These are phyloP conservation scores for Drosophila setifemur DNA, from an alignment of 1,140 invertebrate species.

Conservation along the genomic window DNA sequence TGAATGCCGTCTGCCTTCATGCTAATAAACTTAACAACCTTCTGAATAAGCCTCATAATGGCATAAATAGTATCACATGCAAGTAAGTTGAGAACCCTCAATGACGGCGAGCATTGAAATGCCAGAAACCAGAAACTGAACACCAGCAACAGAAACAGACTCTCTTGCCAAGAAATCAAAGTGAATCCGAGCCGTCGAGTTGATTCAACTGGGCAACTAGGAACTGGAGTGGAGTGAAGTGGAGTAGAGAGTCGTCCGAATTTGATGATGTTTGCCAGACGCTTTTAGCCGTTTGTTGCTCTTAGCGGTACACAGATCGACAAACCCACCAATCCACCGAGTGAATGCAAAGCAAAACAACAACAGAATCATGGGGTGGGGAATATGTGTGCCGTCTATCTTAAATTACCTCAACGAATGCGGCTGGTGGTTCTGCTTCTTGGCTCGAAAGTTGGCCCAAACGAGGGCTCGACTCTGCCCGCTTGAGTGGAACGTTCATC, in stretches of 20 bases:
- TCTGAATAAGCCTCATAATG: constrained; percentile 8
- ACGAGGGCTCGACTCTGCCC: constrained; percentile 31
- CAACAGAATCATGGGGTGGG: background rate
- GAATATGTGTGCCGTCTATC: constrained; percentile 35
- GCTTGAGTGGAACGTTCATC: constrained; percentile 46
- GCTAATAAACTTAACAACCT: constrained; percentile 48
- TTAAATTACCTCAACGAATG: constrained; percentile 64
- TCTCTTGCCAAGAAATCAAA: constrained; percentile 34
- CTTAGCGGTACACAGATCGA: constrained; percentile 77
- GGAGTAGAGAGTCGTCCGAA: too few relatives aligned
- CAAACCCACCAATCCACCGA: constrained; percentile 16
- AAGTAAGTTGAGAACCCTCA: constrained; percentile 35
- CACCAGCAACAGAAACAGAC: too few relatives aligned
- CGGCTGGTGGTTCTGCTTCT: constrained; percentile 64
- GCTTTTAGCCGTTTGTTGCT: constrained; percentile 72
- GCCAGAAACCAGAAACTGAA: constrained; percentile 55
- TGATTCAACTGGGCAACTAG: constrained; percentile 23
- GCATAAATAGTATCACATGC: constrained; percentile 24
- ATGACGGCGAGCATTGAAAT: constrained; percentile 26
- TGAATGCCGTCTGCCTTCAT: constrained; percentile 5
- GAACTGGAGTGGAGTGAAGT: constrained; percentile 38
- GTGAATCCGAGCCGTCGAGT: constrained; percentile 30
- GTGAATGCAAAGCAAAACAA: background rate
- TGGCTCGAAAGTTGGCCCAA: constrained; percentile 42
- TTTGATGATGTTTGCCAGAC: constrained; percentile 37